Evolutionary conservation across 1,140 invertebrate species (phyloP), one percentile per base, ranked within the genome.

Genomic region (Phenacoccus solenopsis): DNA sequence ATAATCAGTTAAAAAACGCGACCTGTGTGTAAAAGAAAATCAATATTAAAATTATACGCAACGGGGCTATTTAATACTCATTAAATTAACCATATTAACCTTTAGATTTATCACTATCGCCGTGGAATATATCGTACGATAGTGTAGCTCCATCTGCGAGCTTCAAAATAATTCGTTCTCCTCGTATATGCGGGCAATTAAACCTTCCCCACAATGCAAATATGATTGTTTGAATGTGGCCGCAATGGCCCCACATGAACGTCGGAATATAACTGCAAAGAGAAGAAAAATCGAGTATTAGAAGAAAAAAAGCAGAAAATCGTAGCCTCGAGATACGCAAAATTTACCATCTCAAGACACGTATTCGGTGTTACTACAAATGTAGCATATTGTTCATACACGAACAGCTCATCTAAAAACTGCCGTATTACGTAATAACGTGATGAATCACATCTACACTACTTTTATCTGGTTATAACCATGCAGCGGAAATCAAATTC

Each of bases 201-300:
- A 64, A 64, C 16, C 59, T 2, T 64, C 59, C 59, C 59, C 59
- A 64, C 20, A 64, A 16, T 25, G 59, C 59, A 20, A 64, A 64
- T 25, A 64, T 64, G 59, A 64, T 64, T 4, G 59, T 64, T 64
- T 64, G 59, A 25, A 64, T 64, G 59, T 64, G 59, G 25, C 59
- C 59, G 16, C 59, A 64, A 64, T 64, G 59, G 3, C 59, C 59
- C 59, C 59, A 64, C 21, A 64, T 27, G 16, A 64, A 64, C 25
- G 59, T 64, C 25, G 59, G 59, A 4, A 64, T 64, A 16, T 64
- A 64, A 25, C 59, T 64, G 59, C 13, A 64, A 64, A 38, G n/a
- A 38, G n/a, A 38, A 38, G n/a, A 10, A 38, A 10, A 38, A 10
- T 10, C n/a, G n/a, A 10, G n/a, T 38, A 38, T 38, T 38, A 10